Conservation (phyloP, 1,140 invertebrate species). For the Drosophila mayri region DNA sequence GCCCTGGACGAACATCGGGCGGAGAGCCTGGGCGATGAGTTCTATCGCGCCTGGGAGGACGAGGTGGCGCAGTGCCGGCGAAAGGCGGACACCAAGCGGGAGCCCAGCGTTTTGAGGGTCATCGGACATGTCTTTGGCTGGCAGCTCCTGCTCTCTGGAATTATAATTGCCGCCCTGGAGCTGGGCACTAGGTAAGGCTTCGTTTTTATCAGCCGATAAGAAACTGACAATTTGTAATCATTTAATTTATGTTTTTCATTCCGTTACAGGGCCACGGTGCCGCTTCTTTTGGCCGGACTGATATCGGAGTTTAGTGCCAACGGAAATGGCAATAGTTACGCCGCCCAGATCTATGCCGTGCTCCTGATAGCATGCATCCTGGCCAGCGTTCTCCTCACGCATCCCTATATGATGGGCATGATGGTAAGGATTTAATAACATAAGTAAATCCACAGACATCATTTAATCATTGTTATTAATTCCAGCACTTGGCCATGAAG, state of each 20-base stretch:
- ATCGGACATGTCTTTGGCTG: constrained; percentile 68
- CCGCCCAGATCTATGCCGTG: constrained; percentile 87
- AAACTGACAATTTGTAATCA: constrained; percentile 7
- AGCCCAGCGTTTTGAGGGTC: constrained; percentile 58
- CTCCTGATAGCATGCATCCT: constrained; percentile 86
- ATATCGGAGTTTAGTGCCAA: constrained; percentile 86
- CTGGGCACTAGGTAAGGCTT: constrained; percentile 60
- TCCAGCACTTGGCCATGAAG: constrained; percentile 72
- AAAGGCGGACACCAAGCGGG: constrained; percentile 16
- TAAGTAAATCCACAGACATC: not conserved
- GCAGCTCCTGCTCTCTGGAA: constrained; percentile 53
- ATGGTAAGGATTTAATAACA: constrained; percentile 71
- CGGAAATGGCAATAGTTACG: constrained; percentile 81
- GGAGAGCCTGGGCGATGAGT: constrained; percentile 56
- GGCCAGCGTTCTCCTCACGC: constrained; percentile 86
- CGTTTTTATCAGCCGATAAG: constrained; percentile 2
- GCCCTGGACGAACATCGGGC: constrained; percentile 87
- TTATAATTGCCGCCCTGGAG: constrained; percentile 48
- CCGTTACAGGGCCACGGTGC: constrained; percentile 86
- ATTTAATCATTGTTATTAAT: not conserved
- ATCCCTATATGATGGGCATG: constrained; percentile 88
- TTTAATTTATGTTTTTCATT: not conserved
- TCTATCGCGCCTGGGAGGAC: constrained; percentile 59
- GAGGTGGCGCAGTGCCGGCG: constrained; percentile 40
- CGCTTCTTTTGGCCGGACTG: constrained; percentile 71